These are phyloP conservation scores for Lordiphosa andalusiaca DNA, from an alignment of 2,888 invertebrate genomes.

Conservation along the genomic window DNA sequence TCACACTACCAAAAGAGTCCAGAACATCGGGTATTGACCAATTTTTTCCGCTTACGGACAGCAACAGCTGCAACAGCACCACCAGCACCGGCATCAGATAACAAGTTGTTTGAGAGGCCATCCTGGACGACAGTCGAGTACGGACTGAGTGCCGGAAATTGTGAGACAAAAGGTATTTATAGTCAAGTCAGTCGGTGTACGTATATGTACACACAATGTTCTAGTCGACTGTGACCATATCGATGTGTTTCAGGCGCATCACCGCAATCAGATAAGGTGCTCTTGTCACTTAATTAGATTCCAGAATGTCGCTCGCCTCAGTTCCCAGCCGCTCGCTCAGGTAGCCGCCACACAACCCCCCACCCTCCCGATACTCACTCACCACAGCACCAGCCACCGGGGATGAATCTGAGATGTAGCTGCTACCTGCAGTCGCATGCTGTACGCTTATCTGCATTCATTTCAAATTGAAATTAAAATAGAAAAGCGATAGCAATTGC, in stretches of 20 bases:
- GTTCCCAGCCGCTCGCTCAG: neutral
- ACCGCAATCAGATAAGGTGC: constrained; percentile 63
- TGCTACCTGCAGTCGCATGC: constrained; percentile 21
- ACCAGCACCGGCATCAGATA: constrained; percentile 16
- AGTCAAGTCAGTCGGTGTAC: constrained; percentile 16
- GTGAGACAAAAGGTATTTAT: constrained; percentile 47
- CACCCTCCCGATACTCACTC: too few species aligned
- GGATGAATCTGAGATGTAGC: neutral
- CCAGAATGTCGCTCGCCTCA: constrained; percentile 30
- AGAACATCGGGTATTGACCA: constrained; percentile 57
- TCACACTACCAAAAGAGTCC: constrained; percentile 52
- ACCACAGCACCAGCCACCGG: too few species aligned
- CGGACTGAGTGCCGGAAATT: constrained; percentile 55
- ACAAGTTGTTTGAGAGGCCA: constrained; percentile 16
- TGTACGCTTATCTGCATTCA: constrained; percentile 27
- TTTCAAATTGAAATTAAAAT: constrained; percentile 11
- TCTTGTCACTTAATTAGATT: constrained; percentile 65
- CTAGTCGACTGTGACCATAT: constrained; percentile 44
- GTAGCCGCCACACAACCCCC: too few species aligned
- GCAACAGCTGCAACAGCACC: constrained; percentile 14
- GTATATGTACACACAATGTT: constrained; percentile 2
- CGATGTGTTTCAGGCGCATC: constrained; percentile 38
- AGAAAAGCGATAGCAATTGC: neutral
- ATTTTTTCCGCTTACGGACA: constrained; percentile 23
- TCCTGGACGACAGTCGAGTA: constrained; percentile 29